Evolutionary conservation across 1,140 invertebrate species (phyloP).

Genomic region (Metaphire vulgaris): DNA sequence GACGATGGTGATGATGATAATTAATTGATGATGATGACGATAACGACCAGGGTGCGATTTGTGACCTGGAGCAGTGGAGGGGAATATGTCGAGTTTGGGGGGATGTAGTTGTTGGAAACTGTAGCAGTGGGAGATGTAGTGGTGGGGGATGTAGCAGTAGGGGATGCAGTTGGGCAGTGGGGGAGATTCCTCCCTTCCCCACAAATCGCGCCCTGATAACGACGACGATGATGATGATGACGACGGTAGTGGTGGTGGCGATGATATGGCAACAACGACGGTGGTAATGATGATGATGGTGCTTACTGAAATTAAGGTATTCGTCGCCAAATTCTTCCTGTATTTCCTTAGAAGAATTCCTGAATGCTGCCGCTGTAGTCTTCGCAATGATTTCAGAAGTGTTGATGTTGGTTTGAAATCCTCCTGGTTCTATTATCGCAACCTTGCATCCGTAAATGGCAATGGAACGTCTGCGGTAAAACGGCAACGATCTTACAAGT

Average conservation of each 20-base stretch:
- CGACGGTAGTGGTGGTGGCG: neutral
- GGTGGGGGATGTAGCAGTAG: no score
- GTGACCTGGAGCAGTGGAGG: no score
- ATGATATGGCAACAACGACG: neutral
- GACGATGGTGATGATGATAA: neutral
- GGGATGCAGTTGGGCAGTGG: no score
- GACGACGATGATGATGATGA: no score
- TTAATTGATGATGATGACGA: no score
- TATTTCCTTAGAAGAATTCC: neutral
- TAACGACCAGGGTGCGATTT: no score
- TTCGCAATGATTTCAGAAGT: neutral
- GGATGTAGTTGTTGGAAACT: no score
- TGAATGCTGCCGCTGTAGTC: neutral
- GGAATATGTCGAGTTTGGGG: no score
- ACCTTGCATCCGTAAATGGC: neutral
- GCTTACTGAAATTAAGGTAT: neutral
- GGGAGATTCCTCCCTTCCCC: no score
- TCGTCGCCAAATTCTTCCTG: neutral
- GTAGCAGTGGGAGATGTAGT: no score
- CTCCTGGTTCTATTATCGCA: neutral
- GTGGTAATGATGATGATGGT: neutral
- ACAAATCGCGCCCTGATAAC: no score
- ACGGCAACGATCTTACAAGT: neutral
- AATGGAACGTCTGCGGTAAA: neutral
- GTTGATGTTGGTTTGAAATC: neutral